phyloP scores from a whole-genome alignment of 2,113 vertebrate species.

The Lepisosteus oculatus region DNA sequence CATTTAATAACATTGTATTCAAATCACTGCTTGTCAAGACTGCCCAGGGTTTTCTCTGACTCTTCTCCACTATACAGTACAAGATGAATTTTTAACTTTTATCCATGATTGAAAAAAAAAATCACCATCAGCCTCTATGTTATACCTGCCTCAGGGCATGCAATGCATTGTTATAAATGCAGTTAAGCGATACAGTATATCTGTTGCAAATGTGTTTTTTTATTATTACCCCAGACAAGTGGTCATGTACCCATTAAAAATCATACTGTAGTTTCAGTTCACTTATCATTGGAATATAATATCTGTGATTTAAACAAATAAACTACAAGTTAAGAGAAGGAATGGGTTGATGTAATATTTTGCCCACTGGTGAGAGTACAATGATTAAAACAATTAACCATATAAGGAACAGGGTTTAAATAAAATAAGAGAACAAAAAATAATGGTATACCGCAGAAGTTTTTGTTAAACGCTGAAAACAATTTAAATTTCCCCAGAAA shows the following conservation, averaged over 20 bases:
- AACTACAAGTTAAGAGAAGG: too few species aligned
- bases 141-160: constrained; percentile 22
- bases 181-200: constrained; percentile 12
- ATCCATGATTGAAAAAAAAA: constrained; percentile 26
- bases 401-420: neutral
- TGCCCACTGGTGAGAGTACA: too few species aligned
- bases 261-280: too few species aligned
- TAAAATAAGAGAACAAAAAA: constrained; percentile 2
- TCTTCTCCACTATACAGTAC: constrained; percentile 26
- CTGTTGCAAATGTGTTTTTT: neutral
- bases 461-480: constrained; percentile 2
- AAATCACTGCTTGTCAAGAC: constrained; percentile 33
- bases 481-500: neutral
- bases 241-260: too few species aligned
- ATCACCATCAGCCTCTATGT: constrained; percentile 34
- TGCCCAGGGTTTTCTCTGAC: constrained; percentile 34
- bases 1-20: constrained; percentile 24
- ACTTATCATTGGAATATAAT: too few species aligned
- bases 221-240: neutral
- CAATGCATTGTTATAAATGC: constrained; percentile 11
- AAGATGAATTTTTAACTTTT: constrained; percentile 38
- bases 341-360: neutral
- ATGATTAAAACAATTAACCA: neutral
- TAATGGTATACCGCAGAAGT: neutral
- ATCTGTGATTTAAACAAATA: too few species aligned